A percentile compares a stretch with the other conserved stretches of the same genome.
phyloP scores from a whole-genome alignment of 1,140 invertebrate species.

The Spodoptera frugiperda region DNA sequence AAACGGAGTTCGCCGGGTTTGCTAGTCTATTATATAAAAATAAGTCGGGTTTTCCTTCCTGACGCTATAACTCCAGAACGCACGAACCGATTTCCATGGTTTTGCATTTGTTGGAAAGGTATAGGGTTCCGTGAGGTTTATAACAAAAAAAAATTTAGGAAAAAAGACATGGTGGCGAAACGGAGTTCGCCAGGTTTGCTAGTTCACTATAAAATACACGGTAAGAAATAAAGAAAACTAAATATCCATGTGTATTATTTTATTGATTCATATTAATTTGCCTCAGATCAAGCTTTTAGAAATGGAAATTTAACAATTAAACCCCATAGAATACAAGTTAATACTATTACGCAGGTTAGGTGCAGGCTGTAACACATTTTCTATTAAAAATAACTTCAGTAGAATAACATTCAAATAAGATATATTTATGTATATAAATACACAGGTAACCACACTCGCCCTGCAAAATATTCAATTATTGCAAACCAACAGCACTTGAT shows the following conservation, averaged over 20 bases:
- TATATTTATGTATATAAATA: slow-evolving; percentile 2
- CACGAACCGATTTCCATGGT: too few relatives aligned
- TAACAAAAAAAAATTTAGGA: too few relatives aligned
- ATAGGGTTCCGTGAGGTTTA: too few relatives aligned
- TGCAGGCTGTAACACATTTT: neutral
- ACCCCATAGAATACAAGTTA: slow-evolving; percentile 24
- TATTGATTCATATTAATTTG: slow-evolving; percentile 54
- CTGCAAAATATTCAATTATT: neutral
- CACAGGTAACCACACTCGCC: neutral
- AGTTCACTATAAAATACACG: too few relatives aligned
- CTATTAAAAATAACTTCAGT: neutral
- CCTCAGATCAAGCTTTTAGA: slow-evolving; percentile 50
- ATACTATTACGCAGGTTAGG: slow-evolving; percentile 38
- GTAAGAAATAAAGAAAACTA: neutral
- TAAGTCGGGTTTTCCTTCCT: too few relatives aligned
- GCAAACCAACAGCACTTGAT: neutral
- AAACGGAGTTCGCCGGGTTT: too few relatives aligned
- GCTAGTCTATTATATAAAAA: too few relatives aligned
- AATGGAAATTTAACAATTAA: slow-evolving; percentile 18
- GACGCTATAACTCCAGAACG: too few relatives aligned
- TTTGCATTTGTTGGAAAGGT: too few relatives aligned
- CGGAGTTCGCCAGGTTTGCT: too few relatives aligned
- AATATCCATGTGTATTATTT: slow-evolving; percentile 32
- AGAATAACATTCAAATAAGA: neutral
- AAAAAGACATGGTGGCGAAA: too few relatives aligned